These are phyloP conservation scores for Cephalophus harveyi DNA, from an alignment of 2,113 vertebrate species.

Conservation along the genomic window DNA sequence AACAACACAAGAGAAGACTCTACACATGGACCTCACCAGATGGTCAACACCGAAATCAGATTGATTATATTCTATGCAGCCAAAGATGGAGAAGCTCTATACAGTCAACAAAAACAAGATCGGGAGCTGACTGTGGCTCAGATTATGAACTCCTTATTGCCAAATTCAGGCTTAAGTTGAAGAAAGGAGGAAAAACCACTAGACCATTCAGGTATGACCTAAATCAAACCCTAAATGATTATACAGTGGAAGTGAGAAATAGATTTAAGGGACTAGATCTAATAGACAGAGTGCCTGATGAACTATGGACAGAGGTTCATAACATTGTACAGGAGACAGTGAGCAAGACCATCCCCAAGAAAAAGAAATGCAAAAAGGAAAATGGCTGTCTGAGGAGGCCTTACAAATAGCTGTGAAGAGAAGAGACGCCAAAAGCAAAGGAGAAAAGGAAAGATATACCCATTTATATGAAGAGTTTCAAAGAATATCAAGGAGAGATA, in stretches of 20 bases:
- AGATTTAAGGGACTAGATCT: neutral
- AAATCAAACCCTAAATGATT: neutral
- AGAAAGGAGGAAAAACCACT: neutral
- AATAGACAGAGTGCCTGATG: neutral
- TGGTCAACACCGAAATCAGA: neutral
- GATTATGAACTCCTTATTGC: neutral
- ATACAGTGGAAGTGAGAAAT: neutral
- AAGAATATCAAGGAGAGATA: neutral
- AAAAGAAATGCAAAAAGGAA: neutral
- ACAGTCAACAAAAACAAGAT: neutral
- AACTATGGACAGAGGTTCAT: fast-evolving
- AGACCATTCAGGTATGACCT: neutral
- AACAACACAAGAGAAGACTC: neutral
- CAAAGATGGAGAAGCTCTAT: neutral
- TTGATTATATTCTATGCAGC: neutral
- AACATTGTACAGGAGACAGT: neutral
- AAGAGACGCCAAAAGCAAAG: neutral
- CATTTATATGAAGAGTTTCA: neutral
- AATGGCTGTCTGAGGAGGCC: neutral
- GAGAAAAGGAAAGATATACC: neutral
- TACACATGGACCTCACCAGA: neutral
- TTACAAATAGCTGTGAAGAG: neutral
- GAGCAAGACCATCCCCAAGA: neutral
- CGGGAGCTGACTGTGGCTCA: neutral
- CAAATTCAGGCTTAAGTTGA: neutral